Conservation (phyloP, 1,140 invertebrate species). For the Drosophila funebris region DNA sequence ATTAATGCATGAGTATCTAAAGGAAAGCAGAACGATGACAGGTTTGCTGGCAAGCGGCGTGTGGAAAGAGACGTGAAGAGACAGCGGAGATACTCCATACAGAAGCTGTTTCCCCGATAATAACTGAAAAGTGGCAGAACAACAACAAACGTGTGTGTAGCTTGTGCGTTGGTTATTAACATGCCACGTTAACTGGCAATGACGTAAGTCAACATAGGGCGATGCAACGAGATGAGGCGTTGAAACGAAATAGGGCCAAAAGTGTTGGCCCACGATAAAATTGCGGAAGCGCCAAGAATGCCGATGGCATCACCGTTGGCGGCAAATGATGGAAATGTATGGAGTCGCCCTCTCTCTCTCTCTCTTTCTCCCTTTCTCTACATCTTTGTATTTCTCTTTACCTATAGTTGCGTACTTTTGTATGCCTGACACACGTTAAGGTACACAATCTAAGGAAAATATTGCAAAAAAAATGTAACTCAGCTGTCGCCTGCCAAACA, state of each 20-base stretch:
- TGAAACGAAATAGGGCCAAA: conserved; percentile 29
- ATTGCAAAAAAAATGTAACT: conserved; percentile 56
- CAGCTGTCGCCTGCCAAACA: conserved; percentile 60
- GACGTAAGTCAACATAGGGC: conserved; percentile 56
- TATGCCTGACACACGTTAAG: conserved; percentile 66
- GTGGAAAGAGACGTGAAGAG: not conserved
- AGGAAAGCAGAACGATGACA: not conserved
- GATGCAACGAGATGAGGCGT: conserved; percentile 35
- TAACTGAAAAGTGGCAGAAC: conserved; percentile 16
- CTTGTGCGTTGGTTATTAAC: conserved; percentile 31
- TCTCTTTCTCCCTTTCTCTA: not conserved
- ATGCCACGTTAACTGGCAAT: conserved; percentile 43
- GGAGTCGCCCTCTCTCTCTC: not conserved
- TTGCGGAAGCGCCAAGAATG: conserved; percentile 77
- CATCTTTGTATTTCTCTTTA: not conserved
- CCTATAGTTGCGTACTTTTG: conserved; percentile 30
- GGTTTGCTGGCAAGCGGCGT: not conserved
- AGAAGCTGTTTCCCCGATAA: conserved; percentile 4
- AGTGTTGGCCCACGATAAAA: conserved; percentile 73
- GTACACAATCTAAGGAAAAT: conserved; percentile 26
- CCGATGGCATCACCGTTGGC: conserved; percentile 61
- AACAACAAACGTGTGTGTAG: not conserved
- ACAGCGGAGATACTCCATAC: not conserved
- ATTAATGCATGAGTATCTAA: conserved; percentile 39
- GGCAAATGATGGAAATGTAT: conserved; percentile 35